Evolutionary conservation across 2,888 invertebrate species (phyloP).

Genomic region (Acleris cristana): DNA sequence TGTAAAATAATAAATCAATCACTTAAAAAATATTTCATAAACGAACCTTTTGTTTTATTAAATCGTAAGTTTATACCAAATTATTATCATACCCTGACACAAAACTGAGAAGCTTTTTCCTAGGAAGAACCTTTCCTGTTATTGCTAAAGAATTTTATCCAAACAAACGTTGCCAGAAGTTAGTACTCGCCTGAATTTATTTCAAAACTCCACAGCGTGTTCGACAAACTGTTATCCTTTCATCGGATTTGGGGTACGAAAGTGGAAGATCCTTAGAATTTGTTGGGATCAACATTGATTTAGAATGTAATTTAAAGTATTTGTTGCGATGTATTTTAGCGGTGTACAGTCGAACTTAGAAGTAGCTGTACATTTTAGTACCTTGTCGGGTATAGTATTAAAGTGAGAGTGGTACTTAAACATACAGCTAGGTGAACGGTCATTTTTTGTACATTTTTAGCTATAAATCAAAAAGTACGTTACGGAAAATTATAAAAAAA

Average conservation of each 20-base stretch:
- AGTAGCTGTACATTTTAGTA: too few species aligned
- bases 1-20: too few species aligned
- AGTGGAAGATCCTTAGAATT: slow-evolving; percentile 32
- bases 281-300: not conserved
- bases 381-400: too few species aligned
- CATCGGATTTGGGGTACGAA: slow-evolving; percentile 41
- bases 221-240: slow-evolving; percentile 58
- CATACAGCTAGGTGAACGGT: too few species aligned
- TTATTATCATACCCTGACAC: too few species aligned
- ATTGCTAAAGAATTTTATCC: slow-evolving; percentile 54
- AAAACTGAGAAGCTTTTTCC: not conserved
- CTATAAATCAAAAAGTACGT: too few species aligned
- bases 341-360: not conserved
- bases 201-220: slow-evolving; percentile 61
- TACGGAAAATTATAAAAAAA: too few species aligned
- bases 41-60: too few species aligned
- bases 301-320: not conserved
- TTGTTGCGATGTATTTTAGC: not conserved
- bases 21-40: too few species aligned
- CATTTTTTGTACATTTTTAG: too few species aligned
- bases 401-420: too few species aligned
- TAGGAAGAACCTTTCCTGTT: slow-evolving; percentile 49
- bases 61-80: too few species aligned
- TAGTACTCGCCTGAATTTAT: slow-evolving; percentile 65
- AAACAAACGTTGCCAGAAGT: slow-evolving; percentile 62